phyloP scores from a whole-genome alignment of 2,888 invertebrate species.

The Drosophila bunnanda region DNA sequence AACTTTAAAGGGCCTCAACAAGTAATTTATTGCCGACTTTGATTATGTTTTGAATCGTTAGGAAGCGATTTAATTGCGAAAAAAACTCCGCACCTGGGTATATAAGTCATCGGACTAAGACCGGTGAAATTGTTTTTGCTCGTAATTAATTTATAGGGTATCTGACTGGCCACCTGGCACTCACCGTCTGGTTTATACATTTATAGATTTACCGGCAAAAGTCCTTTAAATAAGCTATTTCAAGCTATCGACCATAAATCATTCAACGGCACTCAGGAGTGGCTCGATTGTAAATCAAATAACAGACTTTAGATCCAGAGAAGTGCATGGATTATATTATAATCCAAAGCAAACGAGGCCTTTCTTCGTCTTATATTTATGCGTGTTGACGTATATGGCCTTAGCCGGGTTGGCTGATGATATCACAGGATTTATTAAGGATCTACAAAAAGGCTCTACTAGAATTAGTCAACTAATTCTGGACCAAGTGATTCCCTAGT shows the following conservation, averaged over 20 bases:
- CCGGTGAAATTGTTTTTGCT: neutral
- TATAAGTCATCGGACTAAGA: neutral
- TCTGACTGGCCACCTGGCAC: constrained; percentile 9
- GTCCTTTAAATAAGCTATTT: constrained; percentile 27
- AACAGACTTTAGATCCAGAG: constrained; percentile 27
- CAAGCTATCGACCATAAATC: constrained; percentile 21
- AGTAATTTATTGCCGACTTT: constrained; percentile 9
- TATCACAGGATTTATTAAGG: too few relatives aligned
- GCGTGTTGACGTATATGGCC: neutral
- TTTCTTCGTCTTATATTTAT: neutral
- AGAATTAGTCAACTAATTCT: too few relatives aligned
- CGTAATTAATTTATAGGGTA: constrained; percentile 10
- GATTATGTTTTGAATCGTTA: constrained; percentile 20
- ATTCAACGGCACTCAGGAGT: constrained; percentile 21
- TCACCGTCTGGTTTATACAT: neutral
- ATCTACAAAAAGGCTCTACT: too few relatives aligned
- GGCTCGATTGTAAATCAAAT: constrained; percentile 36
- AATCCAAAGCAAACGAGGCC: constrained; percentile 1
- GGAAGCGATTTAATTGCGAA: neutral
- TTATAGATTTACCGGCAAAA: constrained; percentile 4
- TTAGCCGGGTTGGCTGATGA: neutral
- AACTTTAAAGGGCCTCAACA: neutral
- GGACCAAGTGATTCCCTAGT: neutral
- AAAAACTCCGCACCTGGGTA: neutral
- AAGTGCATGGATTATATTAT: constrained; percentile 9